Evolutionary conservation across 2,888 invertebrate species (phyloP), one percentile per base, ranked within the genome.

Genomic region (Rhagium mordax): DNA sequence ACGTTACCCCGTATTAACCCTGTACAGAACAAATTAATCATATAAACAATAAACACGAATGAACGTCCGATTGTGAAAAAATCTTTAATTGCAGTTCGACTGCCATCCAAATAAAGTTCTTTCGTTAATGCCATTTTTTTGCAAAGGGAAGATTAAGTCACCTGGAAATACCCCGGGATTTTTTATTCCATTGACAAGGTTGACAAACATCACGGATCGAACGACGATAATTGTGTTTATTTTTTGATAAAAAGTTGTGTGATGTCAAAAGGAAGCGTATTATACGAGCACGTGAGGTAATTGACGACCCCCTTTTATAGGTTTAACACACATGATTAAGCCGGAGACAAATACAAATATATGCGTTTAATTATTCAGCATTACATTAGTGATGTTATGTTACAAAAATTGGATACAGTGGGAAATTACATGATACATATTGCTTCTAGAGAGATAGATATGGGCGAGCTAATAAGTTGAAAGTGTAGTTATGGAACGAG

Each of bases 181-280:
- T 33, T 53, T 51, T 53, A 65, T 53, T 15, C 33, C 8, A 33
- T 59, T 59, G 48, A 65, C 51, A 51, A 65, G 49, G 49, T 64
- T 27, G 27, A 27, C 64, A 64, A 64, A 64, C 33, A 65, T 29
- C 53, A 24, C 41, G 53, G 53, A 65, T 66, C 21, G 49, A 64
- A 71, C 53, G 13, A 20, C 13, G 55, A 57, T 51, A 55, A 68
- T 55, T 61, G 68, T 68, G 68, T 72, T 72, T 72, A 57, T 62
- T 33, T 72, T 72, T 51, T 68, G 72, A 72, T 72, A 72, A 68
- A 66, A 29, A 29, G 48, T 13, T 33, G 65, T 53, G 53, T 49
- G 53, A 65, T 65, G 51, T 33, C 24, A 51, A 64, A 64, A 64
- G 64, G 64, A 51, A 64, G 64, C 64, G 18, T 18, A 41, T 20